These are phyloP conservation scores for Eudasyphora cyanicolor DNA, from an alignment of 2,888 invertebrate species.

Conservation along the genomic window DNA sequence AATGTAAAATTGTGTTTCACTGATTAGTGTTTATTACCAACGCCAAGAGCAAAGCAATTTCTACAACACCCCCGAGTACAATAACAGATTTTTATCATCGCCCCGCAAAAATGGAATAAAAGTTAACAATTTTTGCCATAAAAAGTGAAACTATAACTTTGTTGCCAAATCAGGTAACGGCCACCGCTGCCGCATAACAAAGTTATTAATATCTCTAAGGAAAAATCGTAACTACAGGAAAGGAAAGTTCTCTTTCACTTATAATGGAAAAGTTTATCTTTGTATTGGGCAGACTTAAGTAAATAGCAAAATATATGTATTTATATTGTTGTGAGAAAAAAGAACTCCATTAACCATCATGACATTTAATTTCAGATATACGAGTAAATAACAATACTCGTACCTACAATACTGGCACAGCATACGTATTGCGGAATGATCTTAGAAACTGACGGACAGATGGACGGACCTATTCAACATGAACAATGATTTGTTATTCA, in stretches of 20 bases:
- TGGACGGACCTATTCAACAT: not conserved
- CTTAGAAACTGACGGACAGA: too few relatives aligned
- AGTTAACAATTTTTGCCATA: slow-evolving; percentile 14
- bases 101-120: not conserved
- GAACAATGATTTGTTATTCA: not conserved
- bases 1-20: not conserved
- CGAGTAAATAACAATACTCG: not conserved
- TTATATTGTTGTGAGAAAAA: not conserved
- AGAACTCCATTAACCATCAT: not conserved
- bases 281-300: not conserved
- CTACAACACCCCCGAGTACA: slow-evolving; percentile 7
- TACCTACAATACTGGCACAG: not conserved
- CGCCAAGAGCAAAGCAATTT: not conserved
- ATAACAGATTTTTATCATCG: slow-evolving; percentile 19
- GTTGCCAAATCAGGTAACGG: not conserved
- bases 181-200: not conserved
- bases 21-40: not conserved
- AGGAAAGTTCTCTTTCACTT: not conserved
- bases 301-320: not conserved
- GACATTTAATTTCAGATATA: not conserved
- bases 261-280: not conserved
- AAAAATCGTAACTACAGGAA: not conserved
- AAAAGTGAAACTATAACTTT: slow-evolving; percentile 1
- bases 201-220: not conserved
- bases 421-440: too few relatives aligned